Percentiles rank a stretch among this genome's conserved stretches.
These are phyloP conservation scores for Phoenicopterus ruber DNA, from an alignment of 2,113 vertebrate genomes.

Conservation along the genomic window DNA sequence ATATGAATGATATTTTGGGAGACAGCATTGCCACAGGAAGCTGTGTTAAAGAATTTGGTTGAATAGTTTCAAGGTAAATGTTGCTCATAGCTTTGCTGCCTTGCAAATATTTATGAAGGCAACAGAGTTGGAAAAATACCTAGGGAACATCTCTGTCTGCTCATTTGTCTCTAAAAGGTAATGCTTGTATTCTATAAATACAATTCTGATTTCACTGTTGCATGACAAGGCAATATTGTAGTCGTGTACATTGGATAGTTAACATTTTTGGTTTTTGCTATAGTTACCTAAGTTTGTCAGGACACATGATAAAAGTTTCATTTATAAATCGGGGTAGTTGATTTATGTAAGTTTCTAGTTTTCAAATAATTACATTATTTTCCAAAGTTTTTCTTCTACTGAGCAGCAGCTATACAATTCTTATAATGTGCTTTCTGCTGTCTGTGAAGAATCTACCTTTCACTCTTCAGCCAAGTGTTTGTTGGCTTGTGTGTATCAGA, in stretches of 20 bases:
- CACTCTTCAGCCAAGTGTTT: not conserved
- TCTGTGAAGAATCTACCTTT: not conserved
- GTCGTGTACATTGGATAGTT: not conserved
- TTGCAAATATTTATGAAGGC: not conserved
- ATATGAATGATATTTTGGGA: not conserved
- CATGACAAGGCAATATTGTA: not conserved
- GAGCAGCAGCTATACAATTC: not conserved
- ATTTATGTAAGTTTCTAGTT: not conserved
- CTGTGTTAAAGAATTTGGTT: not conserved
- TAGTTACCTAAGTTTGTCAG: not conserved
- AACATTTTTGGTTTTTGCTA: not conserved
- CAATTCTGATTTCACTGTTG: not conserved
- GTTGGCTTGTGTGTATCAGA: not conserved
- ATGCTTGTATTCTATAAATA: not conserved
- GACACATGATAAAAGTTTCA: not conserved
- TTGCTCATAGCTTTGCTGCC: not conserved
- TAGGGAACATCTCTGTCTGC: not conserved
- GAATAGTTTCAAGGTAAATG: not conserved
- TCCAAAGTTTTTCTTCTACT: not conserved
- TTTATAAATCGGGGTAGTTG: not conserved
- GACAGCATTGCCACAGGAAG: not conserved
- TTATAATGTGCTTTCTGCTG: not conserved
- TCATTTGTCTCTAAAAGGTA: not conserved
- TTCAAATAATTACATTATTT: not conserved
- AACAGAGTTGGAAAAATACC: not conserved